These are phyloP conservation scores for Brachyistius frenatus DNA, from an alignment of 2,113 vertebrate species.

Conservation along the genomic window DNA sequence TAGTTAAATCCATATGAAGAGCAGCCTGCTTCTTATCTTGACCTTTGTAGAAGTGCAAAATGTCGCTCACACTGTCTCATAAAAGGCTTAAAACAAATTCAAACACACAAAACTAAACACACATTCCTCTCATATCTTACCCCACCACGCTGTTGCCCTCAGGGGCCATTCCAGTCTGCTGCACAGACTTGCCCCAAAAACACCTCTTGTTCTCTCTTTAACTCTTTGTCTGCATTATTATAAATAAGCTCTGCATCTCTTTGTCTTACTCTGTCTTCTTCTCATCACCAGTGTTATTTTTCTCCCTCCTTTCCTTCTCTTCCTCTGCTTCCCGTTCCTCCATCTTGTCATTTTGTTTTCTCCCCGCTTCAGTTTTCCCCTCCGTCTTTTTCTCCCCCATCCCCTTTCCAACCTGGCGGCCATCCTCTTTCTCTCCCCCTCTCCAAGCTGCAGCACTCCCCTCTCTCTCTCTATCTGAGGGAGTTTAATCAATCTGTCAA, in stretches of 20 bases:
- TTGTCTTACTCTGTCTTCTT: background rate
- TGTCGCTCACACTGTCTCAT: background rate
- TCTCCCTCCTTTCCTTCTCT: slow-evolving; percentile 6
- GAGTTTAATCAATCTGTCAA: slow-evolving; percentile 84
- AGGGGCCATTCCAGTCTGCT: slow-evolving; percentile 66
- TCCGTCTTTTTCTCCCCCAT: slow-evolving; percentile 40
- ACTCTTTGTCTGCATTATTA: slow-evolving; percentile 17
- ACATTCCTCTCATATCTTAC: slow-evolving; percentile 76
- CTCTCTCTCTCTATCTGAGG: slow-evolving; percentile 81
- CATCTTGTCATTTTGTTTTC: background rate
- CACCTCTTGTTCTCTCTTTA: slow-evolving; percentile 14
- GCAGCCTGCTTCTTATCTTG: background rate
- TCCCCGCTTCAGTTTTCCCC: slow-evolving; percentile 8
- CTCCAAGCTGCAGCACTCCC: slow-evolving; percentile 80
- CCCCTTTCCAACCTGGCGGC: slow-evolving; percentile 24
- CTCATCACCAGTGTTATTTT: slow-evolving; percentile 9
- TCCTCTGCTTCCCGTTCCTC: background rate
- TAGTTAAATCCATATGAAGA: background rate
- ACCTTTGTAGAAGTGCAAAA: background rate
- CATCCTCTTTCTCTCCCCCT: slow-evolving; percentile 66
- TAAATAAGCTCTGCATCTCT: slow-evolving; percentile 9
- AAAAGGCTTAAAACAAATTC: slow-evolving; percentile 28
- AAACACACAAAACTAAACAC: slow-evolving; percentile 37
- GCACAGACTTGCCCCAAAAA: slow-evolving; percentile 70
- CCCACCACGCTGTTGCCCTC: slow-evolving; percentile 49